Evolutionary conservation across 2,113 vertebrate genomes (phyloP).

Genomic region (Amblyornis subalaris): DNA sequence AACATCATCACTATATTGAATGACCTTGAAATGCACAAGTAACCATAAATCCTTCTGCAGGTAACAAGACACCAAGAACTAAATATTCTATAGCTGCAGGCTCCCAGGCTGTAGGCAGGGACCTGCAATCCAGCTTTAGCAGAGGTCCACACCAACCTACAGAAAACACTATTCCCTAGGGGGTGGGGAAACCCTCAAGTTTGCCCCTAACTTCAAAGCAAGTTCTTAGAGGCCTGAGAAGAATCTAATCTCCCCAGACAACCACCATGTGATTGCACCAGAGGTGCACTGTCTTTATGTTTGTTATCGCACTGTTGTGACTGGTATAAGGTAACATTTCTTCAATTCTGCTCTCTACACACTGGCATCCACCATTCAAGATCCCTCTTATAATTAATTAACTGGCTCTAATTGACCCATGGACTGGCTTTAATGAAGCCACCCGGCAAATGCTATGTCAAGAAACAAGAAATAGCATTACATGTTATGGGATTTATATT

Average conservation of each 20-base stretch:
- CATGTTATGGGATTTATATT: not conserved
- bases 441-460: not conserved
- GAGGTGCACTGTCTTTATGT: accelerated
- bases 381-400: not conserved
- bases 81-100: accelerated
- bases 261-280: accelerated
- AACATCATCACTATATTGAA: not conserved
- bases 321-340: not conserved
- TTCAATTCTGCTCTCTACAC: not conserved
- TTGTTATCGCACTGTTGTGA: not conserved
- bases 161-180: accelerated
- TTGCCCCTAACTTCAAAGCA: not conserved
- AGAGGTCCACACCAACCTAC: not conserved
- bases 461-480: not conserved
- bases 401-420: not conserved
- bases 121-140: not conserved
- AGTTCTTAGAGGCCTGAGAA: not conserved
- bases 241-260: not conserved
- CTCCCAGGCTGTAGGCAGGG: not conserved
- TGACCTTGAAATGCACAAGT: not conserved
- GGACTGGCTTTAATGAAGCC: not conserved
- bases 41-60: accelerated
- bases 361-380: not conserved
- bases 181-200: accelerated
- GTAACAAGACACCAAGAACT: not conserved